These are phyloP conservation scores for Arrhamphus sclerolepis DNA, from an alignment of 2,797 vertebrate genomes.

Conservation along the genomic window DNA sequence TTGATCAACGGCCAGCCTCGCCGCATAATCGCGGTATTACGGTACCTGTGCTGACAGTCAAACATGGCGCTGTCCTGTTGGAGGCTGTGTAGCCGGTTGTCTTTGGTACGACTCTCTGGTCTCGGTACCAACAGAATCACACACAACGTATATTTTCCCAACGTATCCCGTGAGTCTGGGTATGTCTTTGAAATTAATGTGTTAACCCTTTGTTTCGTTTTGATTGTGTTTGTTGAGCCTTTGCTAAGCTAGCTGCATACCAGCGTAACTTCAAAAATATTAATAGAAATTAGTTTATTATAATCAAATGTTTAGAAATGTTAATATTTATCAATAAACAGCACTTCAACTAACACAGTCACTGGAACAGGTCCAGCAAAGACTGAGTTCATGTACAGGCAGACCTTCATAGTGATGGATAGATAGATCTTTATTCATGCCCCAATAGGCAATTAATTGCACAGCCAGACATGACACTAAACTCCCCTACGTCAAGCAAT, in stretches of 20 bases:
- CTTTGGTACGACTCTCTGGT: conserved; percentile 60
- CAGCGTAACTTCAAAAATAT: neutral
- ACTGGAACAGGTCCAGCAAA: neutral
- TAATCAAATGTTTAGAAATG: no score
- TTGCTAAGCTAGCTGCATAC: conserved; percentile 46
- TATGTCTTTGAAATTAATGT: conserved; percentile 16
- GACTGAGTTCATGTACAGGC: no score
- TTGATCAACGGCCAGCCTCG: neutral
- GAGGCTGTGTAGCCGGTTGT: conserved; percentile 52
- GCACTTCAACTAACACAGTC: no score
- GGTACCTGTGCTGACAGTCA: conserved; percentile 31
- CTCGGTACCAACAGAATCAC: conserved; percentile 47
- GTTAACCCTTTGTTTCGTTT: neutral
- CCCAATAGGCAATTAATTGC: no score
- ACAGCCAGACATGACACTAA: no score
- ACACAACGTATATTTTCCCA: conserved; percentile 24
- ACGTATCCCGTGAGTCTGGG: conserved; percentile 56
- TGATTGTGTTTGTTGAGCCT: neutral
- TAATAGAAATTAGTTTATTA: no score
- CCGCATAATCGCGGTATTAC: conserved; percentile 20
- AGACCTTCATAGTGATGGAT: neutral
- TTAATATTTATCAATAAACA: no score
- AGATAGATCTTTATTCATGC: no score
- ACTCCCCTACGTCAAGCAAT: no score
- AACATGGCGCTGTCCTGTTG: conserved; percentile 79